phyloP scores from a whole-genome alignment of 2,797 vertebrate genomes.

The Percopsis omiscomaycus region DNA sequence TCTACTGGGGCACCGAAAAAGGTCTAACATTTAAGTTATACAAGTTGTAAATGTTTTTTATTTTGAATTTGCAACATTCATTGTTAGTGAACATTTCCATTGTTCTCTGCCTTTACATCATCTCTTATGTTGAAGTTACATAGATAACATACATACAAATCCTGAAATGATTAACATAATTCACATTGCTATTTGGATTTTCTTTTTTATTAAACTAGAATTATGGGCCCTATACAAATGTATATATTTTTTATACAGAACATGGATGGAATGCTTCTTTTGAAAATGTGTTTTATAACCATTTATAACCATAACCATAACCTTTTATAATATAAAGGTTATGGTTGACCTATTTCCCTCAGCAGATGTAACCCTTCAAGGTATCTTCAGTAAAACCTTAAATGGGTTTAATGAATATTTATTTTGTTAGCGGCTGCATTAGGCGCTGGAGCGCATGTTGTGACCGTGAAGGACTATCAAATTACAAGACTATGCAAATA shows the following conservation, averaged over 20 bases:
- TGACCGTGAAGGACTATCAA: slow-evolving; percentile 5
- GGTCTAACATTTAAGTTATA: slow-evolving; percentile 9
- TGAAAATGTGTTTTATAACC: no score
- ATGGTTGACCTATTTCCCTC: not conserved
- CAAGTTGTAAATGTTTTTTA: not conserved
- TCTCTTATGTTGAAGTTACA: not conserved
- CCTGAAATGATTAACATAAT: no score
- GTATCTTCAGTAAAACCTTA: slow-evolving; percentile 7
- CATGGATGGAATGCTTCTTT: no score
- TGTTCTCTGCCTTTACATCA: not conserved
- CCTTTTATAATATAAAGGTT: no score
- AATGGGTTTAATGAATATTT: slow-evolving; percentile 36
- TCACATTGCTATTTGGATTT: no score
- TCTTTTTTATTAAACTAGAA: no score
- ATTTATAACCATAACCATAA: no score
- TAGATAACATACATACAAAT: no score
- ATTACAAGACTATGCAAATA: slow-evolving; percentile 28
- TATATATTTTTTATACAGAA: no score
- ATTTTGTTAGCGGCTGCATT: slow-evolving; percentile 25
- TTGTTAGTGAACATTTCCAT: not conserved
- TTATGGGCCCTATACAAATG: no score
- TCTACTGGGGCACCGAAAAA: slow-evolving; percentile 13
- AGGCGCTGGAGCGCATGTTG: slow-evolving; percentile 31
- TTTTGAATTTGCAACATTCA: not conserved
- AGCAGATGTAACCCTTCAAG: not conserved